phyloP scores from a whole-genome alignment of 2,113 vertebrate genomes.

The Crotalus tigris region DNA sequence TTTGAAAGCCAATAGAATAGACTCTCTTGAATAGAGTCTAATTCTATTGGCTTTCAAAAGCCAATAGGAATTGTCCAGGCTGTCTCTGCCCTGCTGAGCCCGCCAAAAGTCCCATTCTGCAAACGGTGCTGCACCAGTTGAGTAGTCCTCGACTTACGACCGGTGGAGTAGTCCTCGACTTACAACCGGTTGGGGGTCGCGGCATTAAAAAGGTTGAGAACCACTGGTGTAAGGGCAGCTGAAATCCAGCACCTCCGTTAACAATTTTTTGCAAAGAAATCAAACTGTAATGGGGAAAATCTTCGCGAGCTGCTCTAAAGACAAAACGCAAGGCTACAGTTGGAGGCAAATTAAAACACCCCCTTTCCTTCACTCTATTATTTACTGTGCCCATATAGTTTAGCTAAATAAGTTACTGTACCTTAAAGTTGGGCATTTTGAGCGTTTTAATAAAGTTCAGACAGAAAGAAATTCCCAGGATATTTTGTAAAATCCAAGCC shows the following conservation, averaged over 20 bases:
- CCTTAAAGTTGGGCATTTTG: conserved; percentile 94
- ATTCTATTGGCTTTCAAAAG: too few species aligned
- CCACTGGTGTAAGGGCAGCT: not conserved
- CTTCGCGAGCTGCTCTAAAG: not conserved
- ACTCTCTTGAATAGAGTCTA: too few species aligned
- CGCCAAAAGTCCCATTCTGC: too few species aligned
- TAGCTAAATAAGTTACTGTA: conserved; percentile 59
- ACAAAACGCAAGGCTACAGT: not conserved
- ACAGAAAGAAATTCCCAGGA: conserved; percentile 92
- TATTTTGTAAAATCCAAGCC: conserved; percentile 96
- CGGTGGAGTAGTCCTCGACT: too few species aligned
- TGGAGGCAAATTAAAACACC: not conserved
- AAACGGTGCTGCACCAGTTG: too few species aligned
- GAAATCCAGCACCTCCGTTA: not conserved
- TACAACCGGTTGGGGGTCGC: too few species aligned
- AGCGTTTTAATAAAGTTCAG: conserved; percentile 94
- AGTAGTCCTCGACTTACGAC: too few species aligned
- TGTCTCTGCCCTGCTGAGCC: too few species aligned
- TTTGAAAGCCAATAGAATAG: too few species aligned
- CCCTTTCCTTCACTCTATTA: not conserved
- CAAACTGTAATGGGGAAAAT: not conserved
- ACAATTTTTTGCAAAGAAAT: not conserved
- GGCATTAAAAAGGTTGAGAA: too few species aligned
- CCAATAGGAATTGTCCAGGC: too few species aligned
- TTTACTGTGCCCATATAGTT: not conserved